These are phyloP conservation scores for Nomada ruficornis DNA, from an alignment of 2,888 invertebrate genomes.

Conservation along the genomic window DNA sequence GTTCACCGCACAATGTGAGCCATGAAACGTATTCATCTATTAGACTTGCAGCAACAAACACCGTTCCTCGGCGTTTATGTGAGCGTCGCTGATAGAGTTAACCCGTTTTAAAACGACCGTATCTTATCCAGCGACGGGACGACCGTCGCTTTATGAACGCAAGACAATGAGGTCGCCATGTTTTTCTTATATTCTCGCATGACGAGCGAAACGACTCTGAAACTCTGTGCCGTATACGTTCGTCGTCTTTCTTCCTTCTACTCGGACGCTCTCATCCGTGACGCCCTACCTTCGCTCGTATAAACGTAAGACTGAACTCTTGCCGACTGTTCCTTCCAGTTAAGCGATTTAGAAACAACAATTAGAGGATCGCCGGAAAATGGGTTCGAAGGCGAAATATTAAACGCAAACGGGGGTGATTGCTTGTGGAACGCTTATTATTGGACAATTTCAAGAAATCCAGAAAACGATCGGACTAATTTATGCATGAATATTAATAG, in stretches of 20 bases:
- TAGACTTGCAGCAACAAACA: background rate
- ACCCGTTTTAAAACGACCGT: constrained; percentile 58
- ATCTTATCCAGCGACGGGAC: constrained; percentile 71
- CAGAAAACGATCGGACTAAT: background rate
- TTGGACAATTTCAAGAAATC: background rate
- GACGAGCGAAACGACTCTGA: constrained; percentile 77
- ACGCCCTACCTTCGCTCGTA: constrained; percentile 83
- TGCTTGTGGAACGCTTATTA: too few species aligned
- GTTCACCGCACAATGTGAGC: constrained; percentile 11
- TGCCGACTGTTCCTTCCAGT: constrained; percentile 43
- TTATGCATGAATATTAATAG: background rate
- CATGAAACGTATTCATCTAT: constrained; percentile 15
- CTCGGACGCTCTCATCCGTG: constrained; percentile 80
- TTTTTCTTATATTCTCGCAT: constrained; percentile 79
- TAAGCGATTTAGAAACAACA: constrained; percentile 64
- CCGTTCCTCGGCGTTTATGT: constrained; percentile 14
- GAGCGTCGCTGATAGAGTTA: constrained; percentile 48
- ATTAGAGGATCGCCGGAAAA: constrained; percentile 51
- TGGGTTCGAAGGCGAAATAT: constrained; percentile 4
- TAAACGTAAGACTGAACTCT: constrained; percentile 71
- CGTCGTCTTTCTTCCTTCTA: constrained; percentile 77
- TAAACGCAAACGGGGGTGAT: constrained; percentile 5
- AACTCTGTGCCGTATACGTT: constrained; percentile 77
- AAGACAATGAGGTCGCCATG: constrained; percentile 81
- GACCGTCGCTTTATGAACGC: constrained; percentile 65